Evolutionary conservation across 64 coral and sea anemone species (phyloP).

Genomic region (Montipora cactus): DNA sequence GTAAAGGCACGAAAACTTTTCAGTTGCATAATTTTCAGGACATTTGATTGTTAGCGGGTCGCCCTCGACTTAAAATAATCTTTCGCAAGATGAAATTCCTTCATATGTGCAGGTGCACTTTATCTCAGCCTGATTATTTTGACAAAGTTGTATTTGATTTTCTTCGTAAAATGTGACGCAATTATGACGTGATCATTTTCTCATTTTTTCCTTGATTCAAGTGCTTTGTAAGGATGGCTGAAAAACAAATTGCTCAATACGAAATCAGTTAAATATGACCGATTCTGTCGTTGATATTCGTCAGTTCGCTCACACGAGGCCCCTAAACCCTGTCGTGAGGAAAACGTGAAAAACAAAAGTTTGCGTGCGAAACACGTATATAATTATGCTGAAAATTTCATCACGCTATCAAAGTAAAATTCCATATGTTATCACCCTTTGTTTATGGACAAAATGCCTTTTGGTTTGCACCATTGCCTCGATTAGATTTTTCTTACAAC

Average conservation of each 20-base stretch:
- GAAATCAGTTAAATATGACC: not conserved
- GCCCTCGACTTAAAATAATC: not conserved
- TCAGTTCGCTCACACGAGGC: not conserved
- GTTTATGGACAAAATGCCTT: constrained; percentile 24
- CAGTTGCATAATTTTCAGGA: not conserved
- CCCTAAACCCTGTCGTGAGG: not conserved
- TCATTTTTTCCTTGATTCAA: constrained; percentile 12
- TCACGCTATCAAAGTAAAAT: constrained; percentile 3
- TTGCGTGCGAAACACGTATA: constrained; percentile 35
- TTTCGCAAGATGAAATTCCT: not conserved
- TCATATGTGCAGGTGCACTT: constrained; percentile 14
- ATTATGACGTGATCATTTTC: not conserved
- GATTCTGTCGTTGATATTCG: not conserved
- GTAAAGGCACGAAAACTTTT: not conserved
- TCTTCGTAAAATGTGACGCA: constrained; percentile 19
- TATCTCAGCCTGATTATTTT: not conserved
- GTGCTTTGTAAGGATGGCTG: not conserved
- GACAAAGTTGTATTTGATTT: constrained; percentile 40
- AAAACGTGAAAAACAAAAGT: constrained; percentile 9
- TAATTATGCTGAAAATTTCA: constrained; percentile 48
- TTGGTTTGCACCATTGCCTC: not conserved
- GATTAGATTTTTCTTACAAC: too few species aligned
- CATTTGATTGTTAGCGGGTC: not conserved
- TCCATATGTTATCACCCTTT: not conserved
- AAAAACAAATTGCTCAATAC: not conserved